These are phyloP conservation scores for Drosophila serrata DNA, from an alignment of 1,140 invertebrate genomes.

Conservation along the genomic window DNA sequence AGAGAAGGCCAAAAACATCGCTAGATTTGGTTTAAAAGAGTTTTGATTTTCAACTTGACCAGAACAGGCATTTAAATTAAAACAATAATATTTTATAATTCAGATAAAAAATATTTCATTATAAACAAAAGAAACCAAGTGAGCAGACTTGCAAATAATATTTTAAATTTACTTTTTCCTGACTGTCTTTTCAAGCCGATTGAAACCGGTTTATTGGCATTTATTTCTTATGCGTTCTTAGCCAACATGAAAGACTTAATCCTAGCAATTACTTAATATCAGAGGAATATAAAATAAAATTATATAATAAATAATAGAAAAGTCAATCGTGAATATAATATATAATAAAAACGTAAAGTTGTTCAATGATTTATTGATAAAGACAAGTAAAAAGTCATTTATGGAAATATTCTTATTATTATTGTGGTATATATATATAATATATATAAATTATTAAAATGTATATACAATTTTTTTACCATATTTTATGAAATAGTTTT, in stretches of 20 bases:
- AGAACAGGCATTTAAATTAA: neutral
- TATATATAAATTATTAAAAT: neutral
- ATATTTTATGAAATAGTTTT: neutral
- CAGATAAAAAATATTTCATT: neutral
- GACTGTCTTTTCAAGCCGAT: conserved; percentile 3
- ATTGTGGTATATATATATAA: too few species aligned
- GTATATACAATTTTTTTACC: neutral
- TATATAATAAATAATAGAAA: neutral
- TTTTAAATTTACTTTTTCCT: conserved; percentile 2
- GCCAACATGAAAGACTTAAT: neutral
- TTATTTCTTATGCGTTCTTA: conserved; percentile 6
- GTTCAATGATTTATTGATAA: too few species aligned
- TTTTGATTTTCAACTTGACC: neutral
- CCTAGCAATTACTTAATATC: neutral
- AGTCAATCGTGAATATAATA: too few species aligned
- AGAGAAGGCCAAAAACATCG: neutral
- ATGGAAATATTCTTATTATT: too few species aligned
- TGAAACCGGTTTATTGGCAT: conserved; percentile 2
- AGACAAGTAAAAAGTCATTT: too few species aligned
- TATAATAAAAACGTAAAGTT: neutral
- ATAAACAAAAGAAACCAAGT: neutral
- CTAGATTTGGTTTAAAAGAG: neutral
- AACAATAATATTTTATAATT: too few species aligned
- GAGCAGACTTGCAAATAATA: neutral
- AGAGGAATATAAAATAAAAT: neutral